These are phyloP conservation scores for Lasiommata megera DNA, from an alignment of 2,888 invertebrate genomes.

Conservation along the genomic window DNA sequence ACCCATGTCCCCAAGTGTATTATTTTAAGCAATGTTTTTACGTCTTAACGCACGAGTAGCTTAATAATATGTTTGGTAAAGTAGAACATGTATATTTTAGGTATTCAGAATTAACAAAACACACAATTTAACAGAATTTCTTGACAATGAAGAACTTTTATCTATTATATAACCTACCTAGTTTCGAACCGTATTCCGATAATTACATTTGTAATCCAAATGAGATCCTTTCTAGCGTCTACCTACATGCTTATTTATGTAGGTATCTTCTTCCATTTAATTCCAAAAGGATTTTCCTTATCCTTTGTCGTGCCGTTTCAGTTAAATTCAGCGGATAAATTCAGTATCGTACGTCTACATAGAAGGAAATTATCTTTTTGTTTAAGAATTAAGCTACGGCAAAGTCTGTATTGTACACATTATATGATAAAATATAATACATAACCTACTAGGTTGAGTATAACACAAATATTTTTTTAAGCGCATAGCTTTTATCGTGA, in stretches of 20 bases:
- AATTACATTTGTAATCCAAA: constrained; percentile 26
- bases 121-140: background rate
- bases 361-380: background rate
- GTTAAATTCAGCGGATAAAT: constrained; percentile 4
- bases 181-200: constrained; percentile 22
- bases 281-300: constrained; percentile 9
- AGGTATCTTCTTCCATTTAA: constrained; percentile 10
- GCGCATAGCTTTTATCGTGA: too few relatives aligned
- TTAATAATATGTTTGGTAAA: too few relatives aligned
- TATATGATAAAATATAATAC: too few relatives aligned
- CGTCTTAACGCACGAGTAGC: too few relatives aligned
- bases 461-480: too few relatives aligned
- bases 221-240: constrained; percentile 2
- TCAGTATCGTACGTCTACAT: background rate
- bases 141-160: background rate
- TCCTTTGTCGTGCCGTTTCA: constrained; percentile 10
- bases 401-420: too few relatives aligned
- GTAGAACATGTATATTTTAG: too few relatives aligned
- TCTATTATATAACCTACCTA: background rate
- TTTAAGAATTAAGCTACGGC: background rate
- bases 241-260: background rate
- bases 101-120: too few relatives aligned
- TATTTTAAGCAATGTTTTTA: too few relatives aligned
- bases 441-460: too few relatives aligned
- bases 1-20: too few relatives aligned